These are phyloP conservation scores for Alectura lathami DNA, from an alignment of 2,113 vertebrate genomes.

Conservation along the genomic window DNA sequence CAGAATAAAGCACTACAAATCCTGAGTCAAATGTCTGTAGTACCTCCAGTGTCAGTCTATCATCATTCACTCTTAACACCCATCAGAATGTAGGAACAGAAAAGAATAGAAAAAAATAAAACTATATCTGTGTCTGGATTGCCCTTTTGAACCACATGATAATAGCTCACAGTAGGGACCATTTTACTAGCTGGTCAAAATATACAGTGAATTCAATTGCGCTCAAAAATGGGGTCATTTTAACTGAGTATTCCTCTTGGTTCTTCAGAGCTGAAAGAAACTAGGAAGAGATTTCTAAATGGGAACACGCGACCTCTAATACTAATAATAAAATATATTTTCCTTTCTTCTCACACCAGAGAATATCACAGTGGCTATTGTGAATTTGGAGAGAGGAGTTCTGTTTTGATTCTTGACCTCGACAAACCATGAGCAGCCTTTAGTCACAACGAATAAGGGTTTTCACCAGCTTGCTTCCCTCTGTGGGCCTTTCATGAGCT, in stretches of 20 bases:
- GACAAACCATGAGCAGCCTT: neutral
- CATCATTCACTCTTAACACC: neutral
- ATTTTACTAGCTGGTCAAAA: neutral
- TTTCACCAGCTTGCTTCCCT: neutral
- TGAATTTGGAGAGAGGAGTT: neutral
- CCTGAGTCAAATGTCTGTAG: neutral
- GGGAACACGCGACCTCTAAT: neutral
- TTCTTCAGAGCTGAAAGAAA: neutral
- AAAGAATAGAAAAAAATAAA: neutral
- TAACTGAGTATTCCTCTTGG: neutral
- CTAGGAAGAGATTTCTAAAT: neutral
- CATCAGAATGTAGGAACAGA: neutral
- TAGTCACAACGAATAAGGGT: neutral
- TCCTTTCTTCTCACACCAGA: neutral
- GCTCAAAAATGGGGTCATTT: neutral
- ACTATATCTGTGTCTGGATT: neutral
- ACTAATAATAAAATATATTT: no score
- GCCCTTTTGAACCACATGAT: neutral
- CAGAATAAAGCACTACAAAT: slow-evolving; percentile 70
- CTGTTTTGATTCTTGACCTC: neutral
- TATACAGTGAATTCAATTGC: neutral
- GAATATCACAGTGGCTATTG: neutral
- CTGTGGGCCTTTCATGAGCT: neutral
- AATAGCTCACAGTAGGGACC: neutral
- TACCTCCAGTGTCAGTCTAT: neutral